Base-by-base conservation (phyloP, 2,113 vertebrate species). In the Pseudopodoces humilis region DNA sequence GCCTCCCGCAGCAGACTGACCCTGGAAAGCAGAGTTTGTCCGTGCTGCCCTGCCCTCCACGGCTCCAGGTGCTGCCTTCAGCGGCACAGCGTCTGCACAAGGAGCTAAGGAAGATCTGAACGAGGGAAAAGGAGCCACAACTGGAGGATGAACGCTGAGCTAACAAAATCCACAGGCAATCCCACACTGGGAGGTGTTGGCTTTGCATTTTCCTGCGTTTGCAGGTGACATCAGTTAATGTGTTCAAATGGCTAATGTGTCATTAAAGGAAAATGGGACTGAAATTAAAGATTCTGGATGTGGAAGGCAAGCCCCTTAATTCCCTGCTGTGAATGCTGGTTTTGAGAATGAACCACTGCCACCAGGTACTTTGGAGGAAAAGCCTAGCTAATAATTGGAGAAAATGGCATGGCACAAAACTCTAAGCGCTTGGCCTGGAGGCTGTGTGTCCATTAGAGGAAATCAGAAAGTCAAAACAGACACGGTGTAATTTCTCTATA, bases 401-500 rank as follows among this genome's bases (percentile, higher is more conserved):
- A 95, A 95, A 92, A 93, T 68, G 43, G 50, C 83, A 80, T 13
- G 86, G 64, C 80, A 86, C 71, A 90, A 55, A 89, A 86, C 68
- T 71, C 27, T 1, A 5, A 86, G 86, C 3, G 0, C 65, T 94
- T 91, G 94, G 77, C 81, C 93, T 53, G 60, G 25, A 53, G 77
- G 65, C 65, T 70, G 15, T 28, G 64, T 74, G 69, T 84, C 92
- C 89, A 72, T 94, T 94, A 95, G 86, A 89, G 83, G 77, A 91
- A 94, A 92, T 92, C 91, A 84, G 83, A 91, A 95, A 92, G 89
- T 94, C 94, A 91, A 92, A 96, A 84, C 62, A 82, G 81, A 65
- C 53, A 58, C 69, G 47, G 33, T 67, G 55, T 95, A 95, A 96
- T 94, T 91, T 92, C 69, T 93, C 83, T 69, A 53, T 95, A 39